A percentile compares a stretch with the other conserved stretches of the same genome.
phyloP scores from a whole-genome alignment of 2,797 vertebrate species.

The Diplodus puntazzo region DNA sequence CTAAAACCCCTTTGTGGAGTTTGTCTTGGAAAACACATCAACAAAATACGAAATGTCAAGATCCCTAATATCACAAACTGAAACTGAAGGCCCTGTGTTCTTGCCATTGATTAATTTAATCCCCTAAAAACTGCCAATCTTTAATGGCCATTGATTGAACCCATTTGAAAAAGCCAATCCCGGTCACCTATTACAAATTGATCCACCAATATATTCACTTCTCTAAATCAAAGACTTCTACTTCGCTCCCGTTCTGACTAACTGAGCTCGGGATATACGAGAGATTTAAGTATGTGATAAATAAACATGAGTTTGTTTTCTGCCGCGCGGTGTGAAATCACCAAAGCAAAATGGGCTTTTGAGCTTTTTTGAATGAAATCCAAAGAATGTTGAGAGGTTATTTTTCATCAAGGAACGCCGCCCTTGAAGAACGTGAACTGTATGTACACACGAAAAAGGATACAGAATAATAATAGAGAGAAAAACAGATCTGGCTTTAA shows the following conservation, averaged over 20 bases:
- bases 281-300: slow-evolving; percentile 55
- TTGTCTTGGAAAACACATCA: neutral
- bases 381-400: slow-evolving; percentile 35
- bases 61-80: neutral
- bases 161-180: slow-evolving; percentile 24
- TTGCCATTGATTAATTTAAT: slow-evolving; percentile 19
- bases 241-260: slow-evolving; percentile 38
- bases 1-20: neutral
- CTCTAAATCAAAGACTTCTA: slow-evolving; percentile 34
- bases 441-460: neutral
- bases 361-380: slow-evolving; percentile 45
- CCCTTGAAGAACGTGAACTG: slow-evolving; percentile 22
- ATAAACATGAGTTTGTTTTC: slow-evolving; percentile 74
- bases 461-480: neutral
- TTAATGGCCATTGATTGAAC: slow-evolving; percentile 45
- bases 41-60: neutral
- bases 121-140: slow-evolving; percentile 22
- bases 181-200: slow-evolving; percentile 17
- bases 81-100: slow-evolving; percentile 15
- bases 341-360: slow-evolving; percentile 45
- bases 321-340: slow-evolving; percentile 42
- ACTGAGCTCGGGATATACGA: slow-evolving; percentile 47
- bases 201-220: slow-evolving; percentile 28
- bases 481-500: slow-evolving; percentile 3
- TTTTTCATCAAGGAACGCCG: slow-evolving; percentile 35